Conservation (phyloP, 1,140 invertebrate species). For the Bradynema listronoti region DNA sequence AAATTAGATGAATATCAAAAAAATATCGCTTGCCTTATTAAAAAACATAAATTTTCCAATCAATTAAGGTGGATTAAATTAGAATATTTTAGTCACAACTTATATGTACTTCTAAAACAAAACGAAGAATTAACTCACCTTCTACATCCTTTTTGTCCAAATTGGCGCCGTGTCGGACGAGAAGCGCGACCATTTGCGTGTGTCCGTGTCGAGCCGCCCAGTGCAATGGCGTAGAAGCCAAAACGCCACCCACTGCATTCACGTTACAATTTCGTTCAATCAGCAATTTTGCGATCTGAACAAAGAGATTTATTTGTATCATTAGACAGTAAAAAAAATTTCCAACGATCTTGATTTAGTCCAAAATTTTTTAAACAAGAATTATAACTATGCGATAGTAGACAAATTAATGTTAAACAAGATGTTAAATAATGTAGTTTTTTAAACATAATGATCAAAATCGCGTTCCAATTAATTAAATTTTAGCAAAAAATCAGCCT, state of each 20-base stretch:
- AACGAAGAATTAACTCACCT: conserved; percentile 59
- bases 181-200: conserved; percentile 69
- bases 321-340: neutral
- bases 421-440: neutral
- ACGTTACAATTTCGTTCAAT: conserved; percentile 74
- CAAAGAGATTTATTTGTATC: conserved; percentile 3
- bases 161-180: conserved; percentile 83
- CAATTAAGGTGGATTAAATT: too few species aligned
- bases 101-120: too few species aligned
- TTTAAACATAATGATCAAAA: neutral
- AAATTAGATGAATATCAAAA: neutral
- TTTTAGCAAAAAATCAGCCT: too few species aligned
- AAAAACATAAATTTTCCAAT: too few species aligned
- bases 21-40: too few species aligned
- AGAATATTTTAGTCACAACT: too few species aligned
- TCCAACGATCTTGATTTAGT: neutral
- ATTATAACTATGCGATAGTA: neutral
- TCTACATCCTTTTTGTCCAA: conserved; percentile 83
- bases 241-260: conserved; percentile 87
- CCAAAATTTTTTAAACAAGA: neutral
- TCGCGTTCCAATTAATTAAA: too few species aligned
- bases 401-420: neutral
- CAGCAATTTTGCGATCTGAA: conserved; percentile 52
- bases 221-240: conserved; percentile 88
- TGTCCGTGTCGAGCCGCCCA: conserved; percentile 89